A percentile compares a stretch with the other conserved stretches of the same genome.
Evolutionary conservation across 2,797 vertebrate species (phyloP).

Genomic region (Artibeus jamaicensis): DNA sequence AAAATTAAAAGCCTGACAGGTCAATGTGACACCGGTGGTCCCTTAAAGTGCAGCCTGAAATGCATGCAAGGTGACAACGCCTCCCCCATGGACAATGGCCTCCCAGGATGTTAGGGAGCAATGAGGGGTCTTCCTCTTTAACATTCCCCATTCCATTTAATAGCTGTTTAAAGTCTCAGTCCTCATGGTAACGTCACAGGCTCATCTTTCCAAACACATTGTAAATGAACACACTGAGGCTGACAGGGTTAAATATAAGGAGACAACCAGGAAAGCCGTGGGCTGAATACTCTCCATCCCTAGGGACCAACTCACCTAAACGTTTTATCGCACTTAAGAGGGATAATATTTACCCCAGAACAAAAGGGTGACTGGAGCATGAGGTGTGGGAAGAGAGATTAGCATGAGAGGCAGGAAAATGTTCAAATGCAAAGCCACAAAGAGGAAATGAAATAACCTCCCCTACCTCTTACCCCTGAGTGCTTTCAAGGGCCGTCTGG

Average conservation of each 20-base stretch:
- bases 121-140: background rate
- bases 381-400: background rate
- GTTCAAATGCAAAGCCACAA: constrained; percentile 34
- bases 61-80: background rate
- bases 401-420: background rate
- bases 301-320: background rate
- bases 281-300: background rate
- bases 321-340: background rate
- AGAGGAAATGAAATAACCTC: constrained; percentile 43
- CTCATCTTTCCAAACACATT: background rate
- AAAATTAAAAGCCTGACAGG: background rate
- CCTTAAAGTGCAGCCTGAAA: background rate
- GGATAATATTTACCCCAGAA: background rate
- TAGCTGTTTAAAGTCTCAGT: background rate
- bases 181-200: background rate
- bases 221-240: background rate
- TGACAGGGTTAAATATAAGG: background rate
- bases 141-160: background rate
- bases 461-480: background rate
- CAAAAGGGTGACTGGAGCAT: background rate
- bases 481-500: constrained; percentile 30
- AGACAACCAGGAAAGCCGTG: background rate
- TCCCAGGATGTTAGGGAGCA: background rate
- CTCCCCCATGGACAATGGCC: background rate
- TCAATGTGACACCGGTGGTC: background rate